Base-by-base conservation (phyloP, 2,797 vertebrate species). In the Siniperca undulata region DNA sequence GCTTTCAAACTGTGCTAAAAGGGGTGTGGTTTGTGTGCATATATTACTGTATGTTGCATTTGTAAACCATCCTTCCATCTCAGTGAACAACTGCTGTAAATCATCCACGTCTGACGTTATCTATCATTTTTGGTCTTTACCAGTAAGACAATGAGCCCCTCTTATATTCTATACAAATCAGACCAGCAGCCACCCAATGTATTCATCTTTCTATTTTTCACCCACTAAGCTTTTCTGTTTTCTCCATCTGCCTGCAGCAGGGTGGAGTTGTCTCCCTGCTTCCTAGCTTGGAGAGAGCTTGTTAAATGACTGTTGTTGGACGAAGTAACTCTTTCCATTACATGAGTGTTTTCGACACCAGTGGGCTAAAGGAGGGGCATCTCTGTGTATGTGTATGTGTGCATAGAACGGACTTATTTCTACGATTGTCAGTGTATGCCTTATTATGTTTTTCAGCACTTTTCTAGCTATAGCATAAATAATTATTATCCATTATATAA, bases 251-350 rank as follows among this genome's bases (percentile, higher is more conserved):
- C 68, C 74, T 87, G 88, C 82, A 70, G 84, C 78, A 92, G 92
- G 84, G 90, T 92, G 91, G 88, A 84, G 91, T 75, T 90, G 82
- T 87, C 80, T 53, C 69, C 72, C 83, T 46, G 70, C 60, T 78
- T 84, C 59, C 62, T 34, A 74, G 80, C 83, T 83, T 70, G 66
- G 79, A 85, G 81, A 81, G 84, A 42, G 83, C 80, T 90, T n/a
- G 72, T 91, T 90, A 93, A 92, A 92, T 74, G 77, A 73, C 83
- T 60, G 80, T 83, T 84, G 76, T 77, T 92, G 88, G 92, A 90
- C 80, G 1, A 77, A 74, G 75, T 74, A 80, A 70, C 85, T 91
- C 77, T 94, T 95, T 95, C 92, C 92, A 95, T 93, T 91, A 90
- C 89, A 91, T 16, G 67, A 83, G 64, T 82, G 80, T 85, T 87